Conservation (phyloP, 2,113 vertebrate species). For the Rafetus swinhoei region DNA sequence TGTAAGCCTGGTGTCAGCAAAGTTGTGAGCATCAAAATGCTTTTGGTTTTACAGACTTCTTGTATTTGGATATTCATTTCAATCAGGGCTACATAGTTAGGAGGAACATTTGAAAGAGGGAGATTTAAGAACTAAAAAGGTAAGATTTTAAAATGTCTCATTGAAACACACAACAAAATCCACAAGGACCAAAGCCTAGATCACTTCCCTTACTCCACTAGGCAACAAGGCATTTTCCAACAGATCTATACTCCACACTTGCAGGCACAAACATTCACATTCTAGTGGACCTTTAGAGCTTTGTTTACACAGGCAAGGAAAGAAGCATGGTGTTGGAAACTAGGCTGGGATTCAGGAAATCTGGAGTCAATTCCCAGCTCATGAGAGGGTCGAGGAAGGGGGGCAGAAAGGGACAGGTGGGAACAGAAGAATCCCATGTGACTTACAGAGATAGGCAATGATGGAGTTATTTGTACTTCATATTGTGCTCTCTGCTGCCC, state of each 20-base stretch:
- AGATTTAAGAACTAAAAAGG: background rate
- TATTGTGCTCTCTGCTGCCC: background rate
- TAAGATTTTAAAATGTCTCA: background rate
- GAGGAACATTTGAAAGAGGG: background rate
- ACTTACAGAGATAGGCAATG: background rate
- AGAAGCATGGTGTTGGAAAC: background rate
- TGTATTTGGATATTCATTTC: background rate
- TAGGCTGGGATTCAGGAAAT: background rate
- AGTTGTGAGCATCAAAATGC: background rate
- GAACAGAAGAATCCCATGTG: background rate
- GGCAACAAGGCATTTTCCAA: background rate
- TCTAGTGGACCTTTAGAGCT: background rate
- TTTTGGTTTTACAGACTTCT: background rate
- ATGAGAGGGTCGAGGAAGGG: background rate
- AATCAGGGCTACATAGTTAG: background rate
- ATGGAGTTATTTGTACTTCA: too few species aligned
- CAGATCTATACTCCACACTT: background rate
- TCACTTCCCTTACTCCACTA: background rate
- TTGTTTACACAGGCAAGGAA: background rate
- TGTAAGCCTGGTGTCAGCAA: background rate
- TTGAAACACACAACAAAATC: background rate
- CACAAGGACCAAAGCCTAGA: background rate
- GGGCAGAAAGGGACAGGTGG: background rate
- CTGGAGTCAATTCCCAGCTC: background rate
- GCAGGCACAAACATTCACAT: background rate